These are phyloP conservation scores for Drosophila suzukii DNA, from an alignment of 1,140 invertebrate genomes.

Conservation along the genomic window DNA sequence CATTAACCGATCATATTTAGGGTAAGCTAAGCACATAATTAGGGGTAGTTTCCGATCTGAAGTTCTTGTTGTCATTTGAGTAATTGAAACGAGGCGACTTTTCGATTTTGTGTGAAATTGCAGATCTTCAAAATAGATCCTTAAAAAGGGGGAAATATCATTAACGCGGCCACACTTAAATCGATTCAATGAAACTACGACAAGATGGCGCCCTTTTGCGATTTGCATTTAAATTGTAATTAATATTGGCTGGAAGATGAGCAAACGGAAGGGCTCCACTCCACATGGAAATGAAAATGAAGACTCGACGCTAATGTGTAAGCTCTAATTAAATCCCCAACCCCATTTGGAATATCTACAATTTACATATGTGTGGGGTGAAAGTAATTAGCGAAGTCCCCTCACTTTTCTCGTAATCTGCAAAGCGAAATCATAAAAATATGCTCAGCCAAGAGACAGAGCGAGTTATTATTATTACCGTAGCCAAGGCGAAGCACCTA, in stretches of 20 bases:
- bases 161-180: conserved; percentile 61
- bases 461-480: conserved; percentile 78
- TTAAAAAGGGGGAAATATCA: conserved; percentile 1
- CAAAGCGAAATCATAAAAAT: conserved; percentile 76
- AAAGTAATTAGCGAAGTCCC: conserved; percentile 79
- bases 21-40: conserved; percentile 74
- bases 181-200: conserved; percentile 41
- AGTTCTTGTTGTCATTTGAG: conserved; percentile 49
- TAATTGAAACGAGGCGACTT: conserved; percentile 42
- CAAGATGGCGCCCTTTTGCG: conserved; percentile 49
- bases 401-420: conserved; percentile 64
- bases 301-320: conserved; percentile 65
- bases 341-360: background rate
- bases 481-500: conserved; percentile 58
- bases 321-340: conserved; percentile 67
- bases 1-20: conserved; percentile 83
- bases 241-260: conserved; percentile 54
- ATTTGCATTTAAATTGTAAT: conserved; percentile 73
- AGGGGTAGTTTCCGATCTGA: conserved; percentile 67
- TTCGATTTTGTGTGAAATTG: conserved; percentile 65
- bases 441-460: conserved; percentile 65
- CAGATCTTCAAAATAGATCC: conserved; percentile 9
- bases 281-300: conserved; percentile 59
- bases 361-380: conserved; percentile 34
- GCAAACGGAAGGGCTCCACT: conserved; percentile 1